Evolutionary conservation across 2,888 invertebrate species (phyloP).

Genomic region (Axea sp.): DNA sequence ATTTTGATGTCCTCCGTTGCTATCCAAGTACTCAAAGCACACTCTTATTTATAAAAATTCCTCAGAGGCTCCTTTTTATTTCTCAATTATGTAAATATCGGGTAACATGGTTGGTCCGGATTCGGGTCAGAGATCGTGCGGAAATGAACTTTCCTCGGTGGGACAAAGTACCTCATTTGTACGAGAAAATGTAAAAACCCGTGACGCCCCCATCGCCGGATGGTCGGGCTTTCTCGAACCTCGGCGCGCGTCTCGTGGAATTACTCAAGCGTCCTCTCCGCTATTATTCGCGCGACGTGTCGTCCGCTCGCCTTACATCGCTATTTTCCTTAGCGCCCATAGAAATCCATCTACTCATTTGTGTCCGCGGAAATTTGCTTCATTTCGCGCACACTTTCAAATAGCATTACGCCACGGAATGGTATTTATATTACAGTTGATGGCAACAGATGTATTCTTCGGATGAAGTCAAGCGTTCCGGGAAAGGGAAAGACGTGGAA

Average conservation of each 20-base stretch:
- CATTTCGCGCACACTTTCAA: constrained; percentile 14
- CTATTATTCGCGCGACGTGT: constrained; percentile 35
- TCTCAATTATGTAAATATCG: constrained; percentile 53
- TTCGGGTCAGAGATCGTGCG: constrained; percentile 48
- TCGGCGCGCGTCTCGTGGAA: constrained; percentile 15
- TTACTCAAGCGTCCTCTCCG: constrained; percentile 32
- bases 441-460: constrained; percentile 41
- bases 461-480: not conserved
- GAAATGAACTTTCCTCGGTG: constrained; percentile 47
- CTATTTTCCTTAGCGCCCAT: constrained; percentile 25
- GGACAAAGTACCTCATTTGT: constrained; percentile 55
- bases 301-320: constrained; percentile 22
- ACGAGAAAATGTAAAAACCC: constrained; percentile 44
- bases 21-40: not conserved
- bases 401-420: constrained; percentile 10
- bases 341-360: constrained; percentile 42
- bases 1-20: constrained; percentile 8
- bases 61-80: constrained; percentile 34
- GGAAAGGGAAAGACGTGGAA: not conserved
- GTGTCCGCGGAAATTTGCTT: constrained; percentile 30
- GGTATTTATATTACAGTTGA: constrained; percentile 28
- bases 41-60: constrained; percentile 41
- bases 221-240: constrained; percentile 16
- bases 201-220: constrained; percentile 11
- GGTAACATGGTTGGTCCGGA: constrained; percentile 22